phyloP scores from a whole-genome alignment of 2,888 invertebrate genomes.

The Uropetala carovei region DNA sequence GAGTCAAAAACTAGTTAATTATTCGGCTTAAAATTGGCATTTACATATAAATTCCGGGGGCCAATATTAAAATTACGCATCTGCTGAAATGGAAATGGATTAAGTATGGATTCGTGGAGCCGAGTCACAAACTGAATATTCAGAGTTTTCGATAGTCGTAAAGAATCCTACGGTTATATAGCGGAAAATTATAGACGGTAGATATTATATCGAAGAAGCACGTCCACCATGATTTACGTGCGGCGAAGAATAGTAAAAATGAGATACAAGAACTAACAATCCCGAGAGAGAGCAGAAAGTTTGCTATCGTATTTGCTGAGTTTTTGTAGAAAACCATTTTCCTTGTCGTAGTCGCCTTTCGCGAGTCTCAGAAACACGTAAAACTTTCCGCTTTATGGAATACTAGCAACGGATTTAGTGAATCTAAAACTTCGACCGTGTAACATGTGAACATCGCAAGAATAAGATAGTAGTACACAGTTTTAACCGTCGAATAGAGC shows the following conservation, averaged over 20 bases:
- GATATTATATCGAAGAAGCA: background rate
- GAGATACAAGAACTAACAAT: background rate
- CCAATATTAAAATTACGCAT: background rate
- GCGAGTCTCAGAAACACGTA: background rate
- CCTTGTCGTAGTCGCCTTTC: background rate
- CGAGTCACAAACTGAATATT: background rate
- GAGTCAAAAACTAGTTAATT: background rate
- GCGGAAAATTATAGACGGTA: background rate
- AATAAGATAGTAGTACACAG: too few relatives aligned
- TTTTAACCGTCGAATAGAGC: too few relatives aligned
- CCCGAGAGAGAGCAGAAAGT: background rate
- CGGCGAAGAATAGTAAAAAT: background rate
- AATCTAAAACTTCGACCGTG: too few relatives aligned
- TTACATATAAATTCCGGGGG: constrained; percentile 15
- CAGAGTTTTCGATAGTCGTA: background rate
- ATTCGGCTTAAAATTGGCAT: background rate
- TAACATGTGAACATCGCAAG: too few relatives aligned
- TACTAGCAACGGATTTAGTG: too few relatives aligned
- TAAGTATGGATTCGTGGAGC: constrained; percentile 4
- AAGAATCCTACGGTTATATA: background rate
- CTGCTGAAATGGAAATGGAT: background rate
- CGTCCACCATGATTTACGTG: background rate
- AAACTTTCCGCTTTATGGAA: too few relatives aligned
- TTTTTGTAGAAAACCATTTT: background rate
- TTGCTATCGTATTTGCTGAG: background rate